These are phyloP conservation scores for Sebastes nivosus DNA, from an alignment of 2,797 vertebrate species.

Conservation along the genomic window DNA sequence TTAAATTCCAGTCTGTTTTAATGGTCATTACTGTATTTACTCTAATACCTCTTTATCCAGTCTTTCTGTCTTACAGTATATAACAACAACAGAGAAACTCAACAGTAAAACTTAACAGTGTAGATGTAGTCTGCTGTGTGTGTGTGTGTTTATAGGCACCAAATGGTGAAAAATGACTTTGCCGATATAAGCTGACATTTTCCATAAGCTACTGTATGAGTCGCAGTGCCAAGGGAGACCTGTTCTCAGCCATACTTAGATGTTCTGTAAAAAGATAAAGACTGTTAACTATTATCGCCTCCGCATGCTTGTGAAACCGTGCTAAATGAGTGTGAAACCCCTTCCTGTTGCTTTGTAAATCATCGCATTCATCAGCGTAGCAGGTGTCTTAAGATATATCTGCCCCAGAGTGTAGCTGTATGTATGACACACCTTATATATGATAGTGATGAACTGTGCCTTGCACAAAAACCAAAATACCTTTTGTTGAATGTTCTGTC, in stretches of 20 bases:
- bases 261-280: slow-evolving; percentile 51
- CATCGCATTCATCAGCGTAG: slow-evolving; percentile 50
- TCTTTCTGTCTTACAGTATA: slow-evolving; percentile 76
- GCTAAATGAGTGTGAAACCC: slow-evolving; percentile 44
- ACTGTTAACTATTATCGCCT: slow-evolving; percentile 60
- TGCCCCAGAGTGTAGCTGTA: slow-evolving; percentile 46
- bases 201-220: slow-evolving; percentile 65
- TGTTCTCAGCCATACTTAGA: slow-evolving; percentile 57
- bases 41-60: slow-evolving; percentile 78
- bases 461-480: slow-evolving; percentile 47
- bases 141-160: slow-evolving; percentile 19
- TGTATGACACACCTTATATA: slow-evolving; percentile 34
- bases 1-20: slow-evolving; percentile 68
- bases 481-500: slow-evolving; percentile 48
- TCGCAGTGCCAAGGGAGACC: slow-evolving; percentile 64
- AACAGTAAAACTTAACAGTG: slow-evolving; percentile 65
- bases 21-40: slow-evolving; percentile 74
- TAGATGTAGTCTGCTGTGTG: slow-evolving; percentile 66
- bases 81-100: slow-evolving; percentile 64
- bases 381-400: slow-evolving; percentile 69
- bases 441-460: slow-evolving; percentile 45
- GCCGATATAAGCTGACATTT: slow-evolving; percentile 75
- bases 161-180: slow-evolving; percentile 49
- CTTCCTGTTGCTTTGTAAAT: slow-evolving; percentile 56
- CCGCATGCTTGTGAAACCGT: slow-evolving; percentile 60